phyloP scores from a whole-genome alignment of 2,888 invertebrate species.

The Rhaphigaster nebulosa region DNA sequence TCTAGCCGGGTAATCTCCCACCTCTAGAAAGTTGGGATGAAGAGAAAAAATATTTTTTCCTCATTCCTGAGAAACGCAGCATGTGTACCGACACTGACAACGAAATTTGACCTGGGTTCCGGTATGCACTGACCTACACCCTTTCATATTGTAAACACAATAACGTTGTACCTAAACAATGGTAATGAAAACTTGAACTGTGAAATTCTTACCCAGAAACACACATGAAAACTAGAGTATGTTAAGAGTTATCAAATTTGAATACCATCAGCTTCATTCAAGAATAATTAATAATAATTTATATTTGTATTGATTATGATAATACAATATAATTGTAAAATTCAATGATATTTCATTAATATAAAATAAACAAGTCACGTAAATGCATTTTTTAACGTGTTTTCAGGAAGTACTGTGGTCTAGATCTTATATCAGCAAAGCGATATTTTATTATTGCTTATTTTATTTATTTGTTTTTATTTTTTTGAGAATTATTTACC shows the following conservation, averaged over 20 bases:
- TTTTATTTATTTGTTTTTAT: no score
- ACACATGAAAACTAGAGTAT: neutral
- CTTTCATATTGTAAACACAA: slow-evolving; percentile 31
- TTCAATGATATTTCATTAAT: no score
- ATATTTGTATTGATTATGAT: neutral
- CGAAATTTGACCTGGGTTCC: neutral
- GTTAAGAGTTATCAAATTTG: no score
- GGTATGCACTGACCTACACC: neutral
- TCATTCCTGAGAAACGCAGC: neutral
- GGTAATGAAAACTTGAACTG: neutral
- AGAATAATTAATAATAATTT: neutral
- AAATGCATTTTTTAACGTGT: no score
- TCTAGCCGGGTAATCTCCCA: slow-evolving; percentile 35
- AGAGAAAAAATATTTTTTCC: neutral
- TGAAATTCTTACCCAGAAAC: slow-evolving; percentile 30
- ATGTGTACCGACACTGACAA: neutral
- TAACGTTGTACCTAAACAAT: neutral
- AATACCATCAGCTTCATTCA: neutral
- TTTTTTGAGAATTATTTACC: no score
- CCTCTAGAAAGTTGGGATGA: neutral
- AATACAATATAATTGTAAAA: neutral
- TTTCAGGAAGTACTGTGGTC: no score
- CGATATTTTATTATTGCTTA: no score
- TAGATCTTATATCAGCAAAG: no score
- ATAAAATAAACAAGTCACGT: no score